Evolutionary conservation across 2,888 invertebrate species (phyloP).

Genomic region (Nomada goodeniana): DNA sequence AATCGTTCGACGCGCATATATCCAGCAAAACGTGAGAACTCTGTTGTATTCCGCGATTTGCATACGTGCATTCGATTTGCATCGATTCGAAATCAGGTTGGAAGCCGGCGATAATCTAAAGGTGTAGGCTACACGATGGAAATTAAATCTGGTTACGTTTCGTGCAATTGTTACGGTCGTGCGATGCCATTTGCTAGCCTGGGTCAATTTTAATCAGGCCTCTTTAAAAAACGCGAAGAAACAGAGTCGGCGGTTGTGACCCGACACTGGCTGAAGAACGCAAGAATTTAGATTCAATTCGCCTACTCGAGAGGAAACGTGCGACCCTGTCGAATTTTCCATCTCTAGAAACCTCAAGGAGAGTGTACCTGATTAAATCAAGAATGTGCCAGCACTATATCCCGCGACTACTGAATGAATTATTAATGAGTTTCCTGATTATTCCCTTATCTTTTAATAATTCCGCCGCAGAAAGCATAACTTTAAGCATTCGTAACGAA

Average conservation of each 20-base stretch:
- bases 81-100: slow-evolving; percentile 60
- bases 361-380: neutral
- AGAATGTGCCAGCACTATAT: neutral
- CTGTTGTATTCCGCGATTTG: slow-evolving; percentile 39
- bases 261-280: too few species aligned
- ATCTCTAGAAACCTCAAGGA: neutral
- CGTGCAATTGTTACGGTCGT: neutral
- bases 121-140: slow-evolving; percentile 12
- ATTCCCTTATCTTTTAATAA: neutral
- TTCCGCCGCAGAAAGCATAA: neutral
- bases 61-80: slow-evolving; percentile 59
- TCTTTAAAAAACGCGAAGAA: neutral
- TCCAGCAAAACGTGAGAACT: slow-evolving; percentile 19
- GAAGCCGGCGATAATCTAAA: slow-evolving; percentile 47
- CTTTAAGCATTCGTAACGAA: neutral
- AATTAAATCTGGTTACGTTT: slow-evolving; percentile 32
- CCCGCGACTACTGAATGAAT: neutral
- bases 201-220: slow-evolving; percentile 1
- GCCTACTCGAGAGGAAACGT: neutral
- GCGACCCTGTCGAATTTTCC: neutral
- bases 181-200: neutral
- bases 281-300: neutral
- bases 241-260: too few species aligned
- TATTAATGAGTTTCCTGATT: neutral
- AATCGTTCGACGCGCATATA: neutral